Conservation (phyloP, 2,888 invertebrate species). For the Tubulanus polymorphus region DNA sequence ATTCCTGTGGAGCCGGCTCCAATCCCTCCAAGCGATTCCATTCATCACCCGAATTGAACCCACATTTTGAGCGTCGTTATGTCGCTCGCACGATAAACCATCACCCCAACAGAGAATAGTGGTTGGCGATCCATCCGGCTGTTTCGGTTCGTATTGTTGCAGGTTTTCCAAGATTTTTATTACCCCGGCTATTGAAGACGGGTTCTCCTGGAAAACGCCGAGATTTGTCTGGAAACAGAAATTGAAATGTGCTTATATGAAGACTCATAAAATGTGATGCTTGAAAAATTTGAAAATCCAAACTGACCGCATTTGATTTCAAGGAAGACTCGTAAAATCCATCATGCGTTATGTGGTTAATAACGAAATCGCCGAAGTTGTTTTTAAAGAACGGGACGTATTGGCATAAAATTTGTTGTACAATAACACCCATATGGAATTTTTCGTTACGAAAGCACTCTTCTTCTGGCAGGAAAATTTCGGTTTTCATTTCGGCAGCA, state of each 20-base stretch:
- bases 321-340: no score
- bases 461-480: no score
- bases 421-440: conserved; percentile 4
- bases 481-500: no score
- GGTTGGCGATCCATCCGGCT: neutral
- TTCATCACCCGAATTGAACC: no score
- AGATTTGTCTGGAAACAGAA: conserved; percentile 17
- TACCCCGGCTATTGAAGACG: conserved; percentile 16
- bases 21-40: no score
- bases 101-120: conserved; percentile 13
- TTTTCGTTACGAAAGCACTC: no score
- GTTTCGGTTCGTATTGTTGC: conserved; percentile 20
- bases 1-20: no score
- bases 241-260: neutral
- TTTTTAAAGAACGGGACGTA: neutral
- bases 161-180: conserved; percentile 19
- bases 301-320: no score
- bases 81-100: conserved; percentile 20
- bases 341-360: neutral
- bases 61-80: no score
- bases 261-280: no score
- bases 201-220: conserved; percentile 17
- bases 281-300: no score
- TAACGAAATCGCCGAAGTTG: neutral
- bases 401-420: neutral